phyloP scores from a whole-genome alignment of 1,140 invertebrate species.

The Xylocopa sonorina region DNA sequence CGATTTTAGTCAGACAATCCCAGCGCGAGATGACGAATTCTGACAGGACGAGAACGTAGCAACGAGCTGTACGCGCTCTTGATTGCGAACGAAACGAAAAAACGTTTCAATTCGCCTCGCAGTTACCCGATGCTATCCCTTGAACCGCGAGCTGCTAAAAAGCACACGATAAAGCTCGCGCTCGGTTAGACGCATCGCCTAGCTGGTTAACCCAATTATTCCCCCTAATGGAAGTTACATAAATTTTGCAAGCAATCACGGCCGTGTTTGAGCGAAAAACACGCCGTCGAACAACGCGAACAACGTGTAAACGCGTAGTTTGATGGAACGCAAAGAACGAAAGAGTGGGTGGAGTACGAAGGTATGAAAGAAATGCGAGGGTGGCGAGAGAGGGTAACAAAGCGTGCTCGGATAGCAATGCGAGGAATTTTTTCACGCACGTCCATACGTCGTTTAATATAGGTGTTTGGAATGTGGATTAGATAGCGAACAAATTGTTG shows the following conservation, averaged over 20 bases:
- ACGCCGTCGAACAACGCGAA: constrained; percentile 13
- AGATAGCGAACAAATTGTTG: too few species aligned
- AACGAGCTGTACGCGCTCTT: not conserved
- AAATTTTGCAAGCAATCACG: not conserved
- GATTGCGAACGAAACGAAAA: constrained; percentile 1
- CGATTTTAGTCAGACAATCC: not conserved
- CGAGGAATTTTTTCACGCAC: too few species aligned
- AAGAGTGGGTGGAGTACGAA: not conserved
- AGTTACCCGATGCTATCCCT: too few species aligned
- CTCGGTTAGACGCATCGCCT: constrained; percentile 10
- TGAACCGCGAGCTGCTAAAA: not conserved
- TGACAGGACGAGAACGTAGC: constrained; percentile 2
- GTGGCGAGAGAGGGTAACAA: not conserved
- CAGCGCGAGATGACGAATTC: constrained; percentile 2
- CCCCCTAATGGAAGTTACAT: constrained; percentile 43
- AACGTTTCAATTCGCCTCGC: not conserved
- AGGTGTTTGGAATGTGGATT: too few species aligned
- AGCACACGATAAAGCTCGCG: constrained; percentile 45
- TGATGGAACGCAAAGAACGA: not conserved
- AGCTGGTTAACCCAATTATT: not conserved
- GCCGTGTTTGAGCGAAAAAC: not conserved
- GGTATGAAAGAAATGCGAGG: not conserved
- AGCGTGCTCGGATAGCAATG: not conserved
- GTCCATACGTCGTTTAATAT: too few species aligned
- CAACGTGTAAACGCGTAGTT: not conserved